These are phyloP conservation scores for Columba livia DNA, from an alignment of 2,113 vertebrate species.

Conservation along the genomic window DNA sequence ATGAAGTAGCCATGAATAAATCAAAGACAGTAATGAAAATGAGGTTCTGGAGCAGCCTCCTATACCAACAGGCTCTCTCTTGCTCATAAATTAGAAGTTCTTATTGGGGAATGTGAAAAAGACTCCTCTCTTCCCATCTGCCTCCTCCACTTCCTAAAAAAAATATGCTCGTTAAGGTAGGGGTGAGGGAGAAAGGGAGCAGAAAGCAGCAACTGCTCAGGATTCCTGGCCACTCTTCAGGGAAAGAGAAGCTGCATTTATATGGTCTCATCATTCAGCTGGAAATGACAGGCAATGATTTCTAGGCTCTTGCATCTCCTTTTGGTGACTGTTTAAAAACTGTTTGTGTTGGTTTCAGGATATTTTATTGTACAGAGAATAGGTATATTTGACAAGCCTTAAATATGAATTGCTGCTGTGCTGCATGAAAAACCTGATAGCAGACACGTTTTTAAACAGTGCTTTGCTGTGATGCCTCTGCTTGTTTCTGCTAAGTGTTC, in stretches of 20 bases:
- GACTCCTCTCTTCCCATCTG: fast-evolving
- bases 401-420: not conserved
- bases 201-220: not conserved
- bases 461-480: not conserved
- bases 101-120: not conserved
- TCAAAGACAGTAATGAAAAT: not conserved
- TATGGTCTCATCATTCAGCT: not conserved
- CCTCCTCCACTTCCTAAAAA: no score
- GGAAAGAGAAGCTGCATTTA: not conserved
- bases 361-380: not conserved
- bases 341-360: not conserved
- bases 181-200: not conserved
- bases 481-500: not conserved
- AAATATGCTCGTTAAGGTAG: not conserved
- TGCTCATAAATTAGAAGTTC: not conserved
- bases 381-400: slow-evolving; percentile 10
- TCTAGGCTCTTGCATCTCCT: not conserved
- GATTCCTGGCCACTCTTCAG: not conserved
- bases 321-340: not conserved
- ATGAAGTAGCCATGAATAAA: not conserved
- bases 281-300: not conserved
- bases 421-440: not conserved
- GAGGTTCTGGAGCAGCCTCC: not conserved
- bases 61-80: not conserved
- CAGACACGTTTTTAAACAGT: not conserved